Percentiles rank a stretch among this genome's conserved stretches.
Conservation (phyloP, 1,140 invertebrate species). For the Lordiphosa stackelbergi region DNA sequence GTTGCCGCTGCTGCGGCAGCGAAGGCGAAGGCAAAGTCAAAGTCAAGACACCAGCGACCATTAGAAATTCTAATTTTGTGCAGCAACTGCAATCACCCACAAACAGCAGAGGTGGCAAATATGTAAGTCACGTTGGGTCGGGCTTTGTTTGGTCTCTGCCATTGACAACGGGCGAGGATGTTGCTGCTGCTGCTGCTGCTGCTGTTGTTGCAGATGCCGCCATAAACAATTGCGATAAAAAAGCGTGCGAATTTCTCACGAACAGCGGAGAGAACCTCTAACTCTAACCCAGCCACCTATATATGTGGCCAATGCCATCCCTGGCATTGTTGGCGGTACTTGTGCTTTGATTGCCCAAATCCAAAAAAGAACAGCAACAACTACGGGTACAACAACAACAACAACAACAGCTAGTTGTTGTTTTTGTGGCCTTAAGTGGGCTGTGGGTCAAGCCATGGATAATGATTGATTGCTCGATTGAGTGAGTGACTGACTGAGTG, state of each 20-base stretch:
- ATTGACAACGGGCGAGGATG: conserved; percentile 54
- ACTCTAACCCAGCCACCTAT: conserved; percentile 48
- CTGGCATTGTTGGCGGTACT: conserved; percentile 58
- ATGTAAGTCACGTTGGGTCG: conserved; percentile 71
- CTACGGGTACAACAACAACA: conserved; percentile 7
- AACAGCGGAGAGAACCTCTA: conserved; percentile 9
- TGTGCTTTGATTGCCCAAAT: conserved; percentile 72
- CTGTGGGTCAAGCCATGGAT: conserved; percentile 1
- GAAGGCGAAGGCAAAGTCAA: no score
- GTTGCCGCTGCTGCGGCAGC: conserved; percentile 44
- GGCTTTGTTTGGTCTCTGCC: conserved; percentile 67
- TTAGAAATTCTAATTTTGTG: conserved; percentile 71
- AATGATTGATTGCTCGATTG: conserved; percentile 75
- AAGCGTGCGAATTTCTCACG: conserved; percentile 74
- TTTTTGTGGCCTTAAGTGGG: no score
- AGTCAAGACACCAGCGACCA: conserved; percentile 52
- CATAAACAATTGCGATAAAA: conserved; percentile 75
- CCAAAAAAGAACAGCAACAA: conserved; percentile 25
- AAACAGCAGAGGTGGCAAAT: conserved; percentile 66
- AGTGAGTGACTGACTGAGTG: conserved; percentile 30
- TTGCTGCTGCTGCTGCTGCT: conserved; percentile 21
- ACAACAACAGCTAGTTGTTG: neutral
- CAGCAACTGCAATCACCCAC: conserved; percentile 53
- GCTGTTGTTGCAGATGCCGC: conserved; percentile 61
- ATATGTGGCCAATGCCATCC: conserved; percentile 26